Evolutionary conservation across 2,797 vertebrate species (phyloP).

Genomic region (Apogon talboti): DNA sequence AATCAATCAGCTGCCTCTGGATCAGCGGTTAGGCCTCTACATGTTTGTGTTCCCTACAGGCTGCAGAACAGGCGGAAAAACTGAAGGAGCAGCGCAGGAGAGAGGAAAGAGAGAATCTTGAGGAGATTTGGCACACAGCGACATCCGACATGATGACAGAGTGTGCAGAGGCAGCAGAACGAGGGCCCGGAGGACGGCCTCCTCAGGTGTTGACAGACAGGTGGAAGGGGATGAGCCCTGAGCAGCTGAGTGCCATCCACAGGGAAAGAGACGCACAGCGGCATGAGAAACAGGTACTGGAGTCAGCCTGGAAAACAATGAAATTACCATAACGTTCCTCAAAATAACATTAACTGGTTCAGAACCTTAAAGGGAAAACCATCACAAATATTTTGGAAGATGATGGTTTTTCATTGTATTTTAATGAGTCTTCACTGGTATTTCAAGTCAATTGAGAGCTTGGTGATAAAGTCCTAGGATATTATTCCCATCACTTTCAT

Average conservation of each 20-base stretch:
- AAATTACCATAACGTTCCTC: background rate
- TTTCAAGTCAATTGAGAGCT: no score
- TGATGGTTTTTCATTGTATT: no score
- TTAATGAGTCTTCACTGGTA: no score
- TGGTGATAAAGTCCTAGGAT: no score
- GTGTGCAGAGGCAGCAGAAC: conserved; percentile 66
- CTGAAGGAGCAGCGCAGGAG: conserved; percentile 60
- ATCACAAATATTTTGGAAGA: no score
- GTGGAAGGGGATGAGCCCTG: conserved; percentile 84
- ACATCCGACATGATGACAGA: conserved; percentile 86
- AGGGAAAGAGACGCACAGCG: conserved; percentile 74
- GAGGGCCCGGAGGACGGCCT: conserved; percentile 30
- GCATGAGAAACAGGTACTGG: conserved; percentile 75
- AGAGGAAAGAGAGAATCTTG: conserved; percentile 68
- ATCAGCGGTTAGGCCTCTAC: conserved; percentile 38
- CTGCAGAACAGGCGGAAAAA: conserved; percentile 65
- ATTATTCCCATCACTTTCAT: no score
- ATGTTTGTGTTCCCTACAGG: conserved; percentile 58
- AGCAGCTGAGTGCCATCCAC: conserved; percentile 75
- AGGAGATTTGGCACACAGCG: conserved; percentile 75
- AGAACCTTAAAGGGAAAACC: background rate
- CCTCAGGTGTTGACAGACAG: conserved; percentile 71
- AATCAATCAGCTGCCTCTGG: conserved; percentile 32
- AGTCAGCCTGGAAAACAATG: conserved; percentile 5
- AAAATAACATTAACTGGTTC: background rate